Percentiles rank a stretch among this genome's conserved stretches.
Conservation (phyloP, 2,113 vertebrate genomes). For the Microtus oregoni region DNA sequence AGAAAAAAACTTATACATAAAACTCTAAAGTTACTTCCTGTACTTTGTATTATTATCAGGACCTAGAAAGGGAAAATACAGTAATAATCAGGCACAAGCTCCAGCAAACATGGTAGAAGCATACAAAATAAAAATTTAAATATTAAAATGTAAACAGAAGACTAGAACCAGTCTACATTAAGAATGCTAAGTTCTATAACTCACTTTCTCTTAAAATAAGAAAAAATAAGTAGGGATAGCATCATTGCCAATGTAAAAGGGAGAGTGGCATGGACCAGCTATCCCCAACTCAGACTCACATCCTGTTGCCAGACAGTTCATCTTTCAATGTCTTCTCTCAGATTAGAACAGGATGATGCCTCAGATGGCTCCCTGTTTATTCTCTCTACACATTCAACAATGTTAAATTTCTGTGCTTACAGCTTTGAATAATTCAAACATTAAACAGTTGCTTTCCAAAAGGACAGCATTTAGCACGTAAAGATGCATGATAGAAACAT, state of each 20-base stretch:
- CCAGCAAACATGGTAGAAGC: not conserved
- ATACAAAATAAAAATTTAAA: conserved; percentile 6
- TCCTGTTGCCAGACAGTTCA: not conserved
- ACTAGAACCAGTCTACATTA: not conserved
- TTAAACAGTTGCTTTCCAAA: conserved; percentile 45
- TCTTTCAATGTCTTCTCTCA: not conserved
- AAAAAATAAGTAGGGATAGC: not conserved
- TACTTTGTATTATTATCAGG: not conserved
- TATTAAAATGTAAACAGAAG: not conserved
- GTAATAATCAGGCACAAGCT: not conserved
- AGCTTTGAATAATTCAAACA: conserved; percentile 62
- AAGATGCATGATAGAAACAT: not conserved
- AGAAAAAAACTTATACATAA: not conserved
- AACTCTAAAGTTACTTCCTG: not conserved
- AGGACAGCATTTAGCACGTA: conserved; percentile 17
- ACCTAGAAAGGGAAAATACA: conserved; percentile 15
- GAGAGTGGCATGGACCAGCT: not conserved
- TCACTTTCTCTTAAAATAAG: not conserved
- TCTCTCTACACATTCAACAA: conserved; percentile 33
- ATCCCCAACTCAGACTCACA: not conserved
- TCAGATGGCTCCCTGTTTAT: not conserved
- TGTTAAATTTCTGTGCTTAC: conserved; percentile 31
- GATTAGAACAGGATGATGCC: not conserved
- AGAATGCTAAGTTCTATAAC: not conserved
- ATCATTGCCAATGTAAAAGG: not conserved